Evolutionary conservation across 2,888 invertebrate genomes (phyloP), one percentile per base, ranked within the genome.

Genomic region (Himalopsyche tibetana): DNA sequence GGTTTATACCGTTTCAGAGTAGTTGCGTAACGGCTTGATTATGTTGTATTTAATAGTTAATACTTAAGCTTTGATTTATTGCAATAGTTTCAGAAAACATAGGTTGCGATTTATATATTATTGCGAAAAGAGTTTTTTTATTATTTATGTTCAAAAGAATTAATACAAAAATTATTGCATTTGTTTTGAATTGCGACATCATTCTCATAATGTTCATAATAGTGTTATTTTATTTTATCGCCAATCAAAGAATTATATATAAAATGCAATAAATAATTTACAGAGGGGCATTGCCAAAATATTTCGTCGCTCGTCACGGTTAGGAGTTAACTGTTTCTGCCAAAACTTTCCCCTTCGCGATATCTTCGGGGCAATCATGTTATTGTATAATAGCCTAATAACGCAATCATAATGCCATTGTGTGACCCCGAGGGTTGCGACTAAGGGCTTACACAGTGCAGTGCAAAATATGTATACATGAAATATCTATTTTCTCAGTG

Each of bases 351-450:
- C 63, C 63, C 63, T 63, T 63, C 63, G 63, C 63, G 63, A 63
- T 63, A 63, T 63, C 63, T 19, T 63, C 63, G 36, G 80, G 42
- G 69, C 36, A 42, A 74, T 74, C 79, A 51, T 83, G 55, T 74
- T 82, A 82, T 85, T 85, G 82, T 63, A 55, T 85, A 82, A 85
- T 85, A 55, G 85, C 19, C 51, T 55, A 82, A 82, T 56, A 85
- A 85, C 56, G 85, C 82, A 85, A 85, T 85, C 85, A 85, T 69
- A 84, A 85, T 69, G 85, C 17, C 55, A 82, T 85, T 85, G 85
- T 85, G 80, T 69, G 81, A 45, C 74, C 85, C 80, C 63, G 38
- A 55, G 28, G 80, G 51, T 42, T n/a, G 55, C 12, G 42, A 12
- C 55, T 81, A 51, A 38, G 40, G 82, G 55, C 40, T 74, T 8